Evolutionary conservation across 2,888 invertebrate species (phyloP), one percentile per base, ranked within the genome.

Genomic region (Orthosia gothica): DNA sequence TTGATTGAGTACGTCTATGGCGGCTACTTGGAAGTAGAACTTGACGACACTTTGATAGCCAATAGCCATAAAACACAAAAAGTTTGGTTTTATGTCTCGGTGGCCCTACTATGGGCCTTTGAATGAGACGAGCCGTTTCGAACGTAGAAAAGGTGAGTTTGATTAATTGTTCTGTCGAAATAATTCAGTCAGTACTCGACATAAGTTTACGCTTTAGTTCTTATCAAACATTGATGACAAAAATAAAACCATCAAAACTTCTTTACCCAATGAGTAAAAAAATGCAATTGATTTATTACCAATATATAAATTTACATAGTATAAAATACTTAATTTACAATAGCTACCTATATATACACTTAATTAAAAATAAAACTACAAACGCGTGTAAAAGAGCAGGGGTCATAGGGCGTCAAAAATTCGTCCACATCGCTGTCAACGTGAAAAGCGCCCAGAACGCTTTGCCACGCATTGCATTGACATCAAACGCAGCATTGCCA

Each of bases 11-110:
- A 70, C 79, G 69, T 88, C 89, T 87, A 89, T 63, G 82, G 50
- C 82, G 87, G 87, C 86, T 88, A 87, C 87, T 88, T 87, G 81
- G 84, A 89, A 83, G 83, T 85, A 80, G 84, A 89, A 83, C 83
- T 85, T 86, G 65, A 62, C n/a, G 67, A 81, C 62, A 87, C 82
- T 70, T 68, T 61, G 47, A 77, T 61, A 85, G 87, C 84, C 85
- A 88, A 89, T 85, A 81, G 83, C 88, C 83, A 87, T 91, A 89
- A 92, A 93, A 89, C 66, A 84, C 77, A 88, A 85, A 84, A 89
- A 87, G 52, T 69, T 54, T 66, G 9, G 71, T 76, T 79, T 77
- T 74, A 66, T 79, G 62, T 61, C n/a, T 74, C 49, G 20, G 13
- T 59, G 57, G 23, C 5, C 49, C 50, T 79, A 86, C 78, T 47